Evolutionary conservation across 2,888 invertebrate genomes (phyloP).

Genomic region (Esperia sulphurella): DNA sequence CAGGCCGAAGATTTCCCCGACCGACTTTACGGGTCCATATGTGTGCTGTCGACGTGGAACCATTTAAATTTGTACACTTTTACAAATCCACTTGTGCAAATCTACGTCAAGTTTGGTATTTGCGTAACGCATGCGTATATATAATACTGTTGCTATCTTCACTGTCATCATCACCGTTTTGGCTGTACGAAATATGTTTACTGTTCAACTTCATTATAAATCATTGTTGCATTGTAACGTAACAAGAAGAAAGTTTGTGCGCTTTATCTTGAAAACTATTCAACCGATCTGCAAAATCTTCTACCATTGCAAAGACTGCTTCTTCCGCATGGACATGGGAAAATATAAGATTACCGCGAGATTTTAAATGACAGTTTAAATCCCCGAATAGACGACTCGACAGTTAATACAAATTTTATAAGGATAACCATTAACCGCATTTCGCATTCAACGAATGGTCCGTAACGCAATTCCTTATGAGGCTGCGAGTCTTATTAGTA

Average conservation of each 20-base stretch:
- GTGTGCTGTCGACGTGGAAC: conserved; percentile 26
- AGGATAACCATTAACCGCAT: neutral
- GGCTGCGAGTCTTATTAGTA: conserved; percentile 32
- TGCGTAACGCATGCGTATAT: conserved; percentile 11
- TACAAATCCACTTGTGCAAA: conserved; percentile 43
- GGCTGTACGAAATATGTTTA: no score
- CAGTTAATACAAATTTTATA: neutral
- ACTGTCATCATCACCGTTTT: no score
- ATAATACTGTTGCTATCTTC: no score
- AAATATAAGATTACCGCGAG: no score
- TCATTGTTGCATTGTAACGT: neutral
- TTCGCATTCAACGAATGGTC: conserved; percentile 38
- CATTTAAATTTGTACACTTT: conserved; percentile 13
- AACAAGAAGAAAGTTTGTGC: neutral
- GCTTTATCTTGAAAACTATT: neutral
- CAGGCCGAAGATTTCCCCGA: conserved; percentile 35
- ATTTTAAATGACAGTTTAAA: no score
- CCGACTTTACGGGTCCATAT: conserved; percentile 30
- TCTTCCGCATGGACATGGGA: no score
- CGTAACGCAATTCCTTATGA: conserved; percentile 46
- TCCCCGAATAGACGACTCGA: no score
- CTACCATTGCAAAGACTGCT: conserved; percentile 8
- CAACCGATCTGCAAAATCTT: neutral
- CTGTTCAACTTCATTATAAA: neutral
- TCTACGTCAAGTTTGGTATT: conserved; percentile 32